Evolutionary conservation across 2,113 vertebrate species (phyloP).

Genomic region (Lophius piscatorius): DNA sequence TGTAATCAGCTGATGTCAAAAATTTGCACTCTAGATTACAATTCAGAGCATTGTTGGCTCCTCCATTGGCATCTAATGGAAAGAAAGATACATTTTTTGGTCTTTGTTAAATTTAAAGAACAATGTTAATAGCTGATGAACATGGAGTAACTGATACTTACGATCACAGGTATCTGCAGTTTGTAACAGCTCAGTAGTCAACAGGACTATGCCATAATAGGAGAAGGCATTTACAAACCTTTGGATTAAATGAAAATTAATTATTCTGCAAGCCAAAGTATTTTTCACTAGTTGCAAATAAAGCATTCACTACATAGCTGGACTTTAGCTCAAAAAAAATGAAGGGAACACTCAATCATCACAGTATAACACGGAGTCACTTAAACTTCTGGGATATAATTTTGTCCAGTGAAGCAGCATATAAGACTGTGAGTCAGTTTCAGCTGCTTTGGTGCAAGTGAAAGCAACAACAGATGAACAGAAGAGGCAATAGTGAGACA

Average conservation of each 20-base stretch:
- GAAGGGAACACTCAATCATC: too few relatives aligned
- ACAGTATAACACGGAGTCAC: too few relatives aligned
- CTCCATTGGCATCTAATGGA: slow-evolving; percentile 78
- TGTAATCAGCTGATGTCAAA: slow-evolving; percentile 89
- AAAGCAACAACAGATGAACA: too few relatives aligned
- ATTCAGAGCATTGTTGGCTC: slow-evolving; percentile 81
- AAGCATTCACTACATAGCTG: not conserved
- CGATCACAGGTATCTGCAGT: slow-evolving; percentile 85
- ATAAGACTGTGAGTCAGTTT: too few relatives aligned
- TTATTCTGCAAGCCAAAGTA: too few relatives aligned
- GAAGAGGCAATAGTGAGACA: too few relatives aligned
- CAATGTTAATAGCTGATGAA: not conserved
- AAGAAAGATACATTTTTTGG: not conserved
- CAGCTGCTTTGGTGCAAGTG: too few relatives aligned
- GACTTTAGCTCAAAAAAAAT: too few relatives aligned
- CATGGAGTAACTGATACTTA: slow-evolving; percentile 67
- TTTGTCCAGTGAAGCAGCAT: too few relatives aligned
- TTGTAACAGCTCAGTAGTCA: slow-evolving; percentile 94
- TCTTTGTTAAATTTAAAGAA: not conserved
- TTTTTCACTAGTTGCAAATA: slow-evolving; percentile 5
- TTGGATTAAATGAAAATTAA: slow-evolving; percentile 40
- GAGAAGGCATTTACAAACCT: slow-evolving; percentile 93
- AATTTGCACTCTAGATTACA: slow-evolving; percentile 90
- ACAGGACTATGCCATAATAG: slow-evolving; percentile 91
- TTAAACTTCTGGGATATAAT: too few relatives aligned